Evolutionary conservation across 2,797 vertebrate species (phyloP).

Genomic region (Crocidura indochinensis): DNA sequence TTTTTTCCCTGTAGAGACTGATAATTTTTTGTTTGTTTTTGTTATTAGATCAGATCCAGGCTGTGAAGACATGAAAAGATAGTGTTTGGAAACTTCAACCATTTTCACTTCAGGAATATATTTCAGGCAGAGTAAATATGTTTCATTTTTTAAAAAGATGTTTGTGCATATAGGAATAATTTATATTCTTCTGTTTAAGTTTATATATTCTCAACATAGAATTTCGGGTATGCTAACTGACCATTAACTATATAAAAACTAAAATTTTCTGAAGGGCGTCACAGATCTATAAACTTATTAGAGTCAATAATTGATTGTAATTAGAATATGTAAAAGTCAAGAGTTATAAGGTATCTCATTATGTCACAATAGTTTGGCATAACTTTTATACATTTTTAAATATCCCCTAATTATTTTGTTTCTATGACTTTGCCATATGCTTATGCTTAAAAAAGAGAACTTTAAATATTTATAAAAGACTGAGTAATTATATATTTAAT

Average conservation of each 20-base stretch:
- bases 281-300: slow-evolving; percentile 68
- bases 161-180: slow-evolving; percentile 67
- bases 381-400: slow-evolving; percentile 69
- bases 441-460: slow-evolving; percentile 79
- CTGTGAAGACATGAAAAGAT: slow-evolving; percentile 91
- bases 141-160: slow-evolving; percentile 69
- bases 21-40: slow-evolving; percentile 78
- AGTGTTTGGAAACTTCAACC: slow-evolving; percentile 78
- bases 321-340: slow-evolving; percentile 73
- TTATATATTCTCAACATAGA: slow-evolving; percentile 79
- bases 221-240: slow-evolving; percentile 78
- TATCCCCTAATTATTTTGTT: slow-evolving; percentile 70
- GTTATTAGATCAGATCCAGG: slow-evolving; percentile 92
- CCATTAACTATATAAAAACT: slow-evolving; percentile 78
- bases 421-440: slow-evolving; percentile 54
- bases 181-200: slow-evolving; percentile 77
- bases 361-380: slow-evolving; percentile 70
- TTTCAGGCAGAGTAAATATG: slow-evolving; percentile 76
- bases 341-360: slow-evolving; percentile 58
- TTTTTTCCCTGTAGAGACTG: slow-evolving; percentile 36
- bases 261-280: slow-evolving; percentile 61
- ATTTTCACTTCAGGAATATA: slow-evolving; percentile 70
- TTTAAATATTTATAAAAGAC: slow-evolving; percentile 86
- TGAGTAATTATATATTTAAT: slow-evolving; percentile 71
- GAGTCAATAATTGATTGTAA: slow-evolving; percentile 78